phyloP scores from a whole-genome alignment of 1,140 invertebrate species.

The Habropoda laboriosa region DNA sequence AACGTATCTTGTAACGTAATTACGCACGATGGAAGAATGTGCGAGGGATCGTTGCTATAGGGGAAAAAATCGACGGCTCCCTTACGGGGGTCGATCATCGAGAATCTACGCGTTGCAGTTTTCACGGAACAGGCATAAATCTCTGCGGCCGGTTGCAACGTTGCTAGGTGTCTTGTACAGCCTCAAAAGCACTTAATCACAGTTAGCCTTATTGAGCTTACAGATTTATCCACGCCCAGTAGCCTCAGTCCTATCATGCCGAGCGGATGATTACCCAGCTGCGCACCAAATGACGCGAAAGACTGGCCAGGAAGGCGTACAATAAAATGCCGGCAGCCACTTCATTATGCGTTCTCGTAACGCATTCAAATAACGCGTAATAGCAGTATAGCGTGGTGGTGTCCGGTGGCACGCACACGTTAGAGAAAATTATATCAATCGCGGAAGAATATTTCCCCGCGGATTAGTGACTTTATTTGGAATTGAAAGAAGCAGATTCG shows the following conservation, averaged over 20 bases:
- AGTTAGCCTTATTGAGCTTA: constrained; percentile 73
- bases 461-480: neutral
- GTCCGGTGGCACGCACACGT: neutral
- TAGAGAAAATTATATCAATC: constrained; percentile 22
- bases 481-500: neutral
- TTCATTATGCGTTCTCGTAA: constrained; percentile 77
- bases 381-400: constrained; percentile 56
- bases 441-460: too few species aligned
- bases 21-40: neutral
- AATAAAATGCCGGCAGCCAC: constrained; percentile 78
- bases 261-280: constrained; percentile 77
- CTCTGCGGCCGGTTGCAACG: constrained; percentile 51
- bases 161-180: constrained; percentile 66
- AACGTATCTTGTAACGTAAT: neutral
- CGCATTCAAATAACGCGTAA: constrained; percentile 73
- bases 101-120: constrained; percentile 18
- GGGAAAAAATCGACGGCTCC: neutral
- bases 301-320: constrained; percentile 66
- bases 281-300: constrained; percentile 74
- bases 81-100: constrained; percentile 40
- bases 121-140: constrained; percentile 59
- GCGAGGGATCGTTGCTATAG: too few species aligned
- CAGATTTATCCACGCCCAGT: constrained; percentile 80
- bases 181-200: constrained; percentile 73
- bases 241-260: constrained; percentile 76